phyloP scores from a whole-genome alignment of 2,113 vertebrate genomes.

The Anolis sagrei region DNA sequence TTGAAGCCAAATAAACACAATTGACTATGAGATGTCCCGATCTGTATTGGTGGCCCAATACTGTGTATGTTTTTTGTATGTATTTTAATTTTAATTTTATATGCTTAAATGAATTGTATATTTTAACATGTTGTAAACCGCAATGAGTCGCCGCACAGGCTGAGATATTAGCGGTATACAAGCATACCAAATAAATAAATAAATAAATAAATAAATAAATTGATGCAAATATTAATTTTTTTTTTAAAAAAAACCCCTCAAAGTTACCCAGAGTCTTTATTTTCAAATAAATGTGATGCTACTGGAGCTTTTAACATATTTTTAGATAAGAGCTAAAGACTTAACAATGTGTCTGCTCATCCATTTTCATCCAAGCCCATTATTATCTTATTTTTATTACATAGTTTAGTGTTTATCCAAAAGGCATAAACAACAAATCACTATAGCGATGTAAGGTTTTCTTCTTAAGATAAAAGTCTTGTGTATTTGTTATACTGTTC shows the following conservation, averaged over 20 bases:
- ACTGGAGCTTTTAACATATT: not conserved
- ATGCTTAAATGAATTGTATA: no score
- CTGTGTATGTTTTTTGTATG: no score
- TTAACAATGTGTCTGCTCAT: not conserved
- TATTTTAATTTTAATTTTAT: no score
- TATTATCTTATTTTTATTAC: not conserved
- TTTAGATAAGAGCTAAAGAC: not conserved
- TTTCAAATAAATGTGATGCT: not conserved
- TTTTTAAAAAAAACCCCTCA: no score
- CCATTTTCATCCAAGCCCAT: not conserved
- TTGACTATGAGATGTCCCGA: no score
- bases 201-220: no score
- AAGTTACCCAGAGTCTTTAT: not conserved
- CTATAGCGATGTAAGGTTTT: not conserved
- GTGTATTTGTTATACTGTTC: not conserved
- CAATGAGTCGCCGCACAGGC: no score
- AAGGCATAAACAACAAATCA: slow-evolving; percentile 9
- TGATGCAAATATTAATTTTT: not conserved
- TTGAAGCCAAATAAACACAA: no score
- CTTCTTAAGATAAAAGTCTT: not conserved
- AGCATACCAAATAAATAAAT: no score
- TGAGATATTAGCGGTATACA: no score
- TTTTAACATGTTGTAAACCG: no score
- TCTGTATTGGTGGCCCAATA: no score
- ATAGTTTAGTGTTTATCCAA: not conserved